phyloP scores from a whole-genome alignment of 2,888 invertebrate species.

The Galerucella nymphaeae region DNA sequence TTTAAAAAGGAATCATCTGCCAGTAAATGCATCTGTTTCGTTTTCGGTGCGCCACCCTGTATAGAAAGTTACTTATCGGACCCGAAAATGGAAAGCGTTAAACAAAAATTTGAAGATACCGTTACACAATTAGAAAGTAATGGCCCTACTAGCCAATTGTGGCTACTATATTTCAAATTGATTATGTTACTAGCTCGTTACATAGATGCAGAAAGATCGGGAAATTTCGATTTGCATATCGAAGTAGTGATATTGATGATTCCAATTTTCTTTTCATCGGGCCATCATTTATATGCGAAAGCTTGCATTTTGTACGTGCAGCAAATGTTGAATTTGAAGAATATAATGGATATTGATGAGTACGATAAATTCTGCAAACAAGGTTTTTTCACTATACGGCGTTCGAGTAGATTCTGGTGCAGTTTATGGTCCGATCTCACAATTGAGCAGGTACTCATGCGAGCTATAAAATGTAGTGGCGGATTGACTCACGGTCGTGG shows the following conservation, averaged over 20 bases:
- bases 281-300: too few species aligned
- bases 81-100: not conserved
- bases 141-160: constrained; percentile 10
- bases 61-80: not conserved
- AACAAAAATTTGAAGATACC: constrained; percentile 1
- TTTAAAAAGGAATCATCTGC: too few species aligned
- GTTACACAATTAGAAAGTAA: not conserved
- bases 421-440: not conserved
- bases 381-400: not conserved
- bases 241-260: too few species aligned
- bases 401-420: not conserved
- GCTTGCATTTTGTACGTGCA: not conserved
- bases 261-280: too few species aligned
- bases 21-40: too few species aligned
- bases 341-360: not conserved
- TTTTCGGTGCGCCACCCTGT: too few species aligned
- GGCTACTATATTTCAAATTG: not conserved
- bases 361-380: not conserved
- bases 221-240: too few species aligned
- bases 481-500: too few species aligned
- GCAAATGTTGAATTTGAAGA: not conserved
- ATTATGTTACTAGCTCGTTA: too few species aligned
- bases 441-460: not conserved
- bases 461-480: too few species aligned
- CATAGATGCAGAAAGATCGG: too few species aligned